These are phyloP conservation scores for Trichonephila inaurata DNA, from an alignment of 1,140 invertebrate species.

Conservation along the genomic window DNA sequence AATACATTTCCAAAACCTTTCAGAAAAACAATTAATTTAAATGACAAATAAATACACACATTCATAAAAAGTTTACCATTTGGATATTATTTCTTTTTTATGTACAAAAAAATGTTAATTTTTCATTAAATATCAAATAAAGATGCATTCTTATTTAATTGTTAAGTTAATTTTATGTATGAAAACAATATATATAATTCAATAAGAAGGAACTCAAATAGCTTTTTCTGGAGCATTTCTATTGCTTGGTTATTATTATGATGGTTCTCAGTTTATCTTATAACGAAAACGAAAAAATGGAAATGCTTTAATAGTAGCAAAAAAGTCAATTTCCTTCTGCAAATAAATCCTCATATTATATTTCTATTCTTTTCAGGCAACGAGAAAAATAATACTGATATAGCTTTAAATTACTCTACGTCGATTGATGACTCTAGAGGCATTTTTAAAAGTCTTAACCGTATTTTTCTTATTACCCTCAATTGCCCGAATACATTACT, in stretches of 20 bases:
- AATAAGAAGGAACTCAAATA: too few species aligned
- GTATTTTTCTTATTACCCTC: conserved; percentile 24
- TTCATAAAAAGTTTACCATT: too few species aligned
- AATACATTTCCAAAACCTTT: too few species aligned
- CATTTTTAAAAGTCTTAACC: conserved; percentile 2
- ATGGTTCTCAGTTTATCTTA: background rate
- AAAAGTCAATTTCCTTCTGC: background rate
- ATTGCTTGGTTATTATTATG: too few species aligned
- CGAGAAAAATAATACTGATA: background rate
- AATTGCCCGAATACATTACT: conserved; percentile 42
- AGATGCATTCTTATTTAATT: background rate
- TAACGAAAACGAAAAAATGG: background rate
- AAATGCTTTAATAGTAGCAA: background rate
- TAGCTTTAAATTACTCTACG: background rate
- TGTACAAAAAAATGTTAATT: too few species aligned
- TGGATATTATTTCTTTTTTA: too few species aligned
- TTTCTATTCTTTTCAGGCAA: background rate
- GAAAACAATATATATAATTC: too few species aligned
- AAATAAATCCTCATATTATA: background rate
- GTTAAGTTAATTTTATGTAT: background rate
- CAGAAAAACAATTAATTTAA: too few species aligned
- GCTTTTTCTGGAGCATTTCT: too few species aligned
- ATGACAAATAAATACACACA: too few species aligned
- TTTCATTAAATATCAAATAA: background rate
- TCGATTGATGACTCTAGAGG: background rate